Conservation (phyloP, 53 echinoderm and acorn worm species). For the Holothuria leucospilota region DNA sequence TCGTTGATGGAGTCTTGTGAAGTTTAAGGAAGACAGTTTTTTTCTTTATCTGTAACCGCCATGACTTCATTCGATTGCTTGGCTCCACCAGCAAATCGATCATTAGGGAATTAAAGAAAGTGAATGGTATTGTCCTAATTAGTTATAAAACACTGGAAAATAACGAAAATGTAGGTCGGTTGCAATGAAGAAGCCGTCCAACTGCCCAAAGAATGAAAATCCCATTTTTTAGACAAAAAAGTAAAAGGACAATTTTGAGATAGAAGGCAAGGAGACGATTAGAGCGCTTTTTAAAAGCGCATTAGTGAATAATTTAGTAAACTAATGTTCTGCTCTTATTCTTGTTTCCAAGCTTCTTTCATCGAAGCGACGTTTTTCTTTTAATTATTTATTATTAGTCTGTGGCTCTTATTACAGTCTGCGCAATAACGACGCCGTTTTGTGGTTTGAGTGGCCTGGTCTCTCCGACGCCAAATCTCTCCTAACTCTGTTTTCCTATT, state of each 20-base stretch:
- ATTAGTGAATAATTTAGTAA: conserved; percentile 43
- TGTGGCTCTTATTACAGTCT: conserved; percentile 5
- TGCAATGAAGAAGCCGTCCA: conserved; percentile 5
- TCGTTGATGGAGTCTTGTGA: no score
- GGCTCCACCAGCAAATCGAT: no score
- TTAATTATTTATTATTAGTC: conserved; percentile 47
- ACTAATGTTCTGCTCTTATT: conserved; percentile 25
- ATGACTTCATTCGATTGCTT: no score
- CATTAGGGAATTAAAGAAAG: conserved; percentile 3
- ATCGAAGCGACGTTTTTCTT: conserved; percentile 22
- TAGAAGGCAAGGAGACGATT: background rate
- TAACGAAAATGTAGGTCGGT: conserved; percentile 2
- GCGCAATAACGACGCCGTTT: conserved; percentile 21
- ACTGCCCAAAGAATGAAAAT: conserved; percentile 10
- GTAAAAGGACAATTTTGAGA: background rate
- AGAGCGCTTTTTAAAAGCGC: conserved; percentile 22
- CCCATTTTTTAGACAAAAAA: background rate
- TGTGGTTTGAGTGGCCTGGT: conserved; percentile 39
- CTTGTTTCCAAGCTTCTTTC: background rate
- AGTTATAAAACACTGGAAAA: conserved; percentile 20
- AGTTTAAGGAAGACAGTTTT: no score
- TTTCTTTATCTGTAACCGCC: no score
- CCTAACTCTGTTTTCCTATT: conserved; percentile 31
- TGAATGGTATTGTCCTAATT: conserved; percentile 25
- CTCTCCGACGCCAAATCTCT: conserved; percentile 36